Base-by-base conservation (phyloP, 23 tunicate genomes). In the Corella eumyota region DNA sequence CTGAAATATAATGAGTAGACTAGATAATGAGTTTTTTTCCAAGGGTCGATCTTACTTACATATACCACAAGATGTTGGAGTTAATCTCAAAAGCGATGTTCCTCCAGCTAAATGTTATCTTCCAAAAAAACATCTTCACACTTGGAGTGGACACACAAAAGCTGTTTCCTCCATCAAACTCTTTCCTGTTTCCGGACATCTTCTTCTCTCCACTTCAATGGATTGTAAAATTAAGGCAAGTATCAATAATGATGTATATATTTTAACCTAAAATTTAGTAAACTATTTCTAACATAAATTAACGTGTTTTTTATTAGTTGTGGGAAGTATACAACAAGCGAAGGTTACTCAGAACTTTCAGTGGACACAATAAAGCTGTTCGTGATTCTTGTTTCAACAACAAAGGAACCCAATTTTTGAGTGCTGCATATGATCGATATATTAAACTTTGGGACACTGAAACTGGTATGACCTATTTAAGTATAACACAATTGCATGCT, bases 381-480 rank as follows among this genome's bases (percentile, higher is more conserved):
- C 71, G 90, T 5, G 90, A 90, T 23, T 69, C 97, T 3, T 61
- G 82, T 27, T 79, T 90, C 36, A 76, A 75, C 36, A 80, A 73
- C 48, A 64, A 68, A 34, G 97, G 97, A 46, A 64, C 71, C 5
- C 57, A 78, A 20, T 92, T 92, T 57, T 62, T 92, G n/a, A 71
- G 87, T 5, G 93, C 90, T 33, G 86, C 76, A 5, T 92, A 92
- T 56, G 99, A 92, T 50, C 52, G 99, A 61, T 92, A 49, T 53
- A 72, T 92, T 5, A 92, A 92, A 44, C 50, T 76, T 9, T 92
- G 99, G 99, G 99, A 92, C 68, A 83, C 93, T 26, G 99, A 92
- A 76, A 92, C 99, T 27, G 99, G 95, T 86, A 22, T 19, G 77
- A 7, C 4, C 9, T 53, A 44, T 44, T 44, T 44, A 44, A n/a